Evolutionary conservation across 1,140 invertebrate genomes (phyloP), one percentile per base, ranked within the genome.

Genomic region (Myzus persicae): DNA sequence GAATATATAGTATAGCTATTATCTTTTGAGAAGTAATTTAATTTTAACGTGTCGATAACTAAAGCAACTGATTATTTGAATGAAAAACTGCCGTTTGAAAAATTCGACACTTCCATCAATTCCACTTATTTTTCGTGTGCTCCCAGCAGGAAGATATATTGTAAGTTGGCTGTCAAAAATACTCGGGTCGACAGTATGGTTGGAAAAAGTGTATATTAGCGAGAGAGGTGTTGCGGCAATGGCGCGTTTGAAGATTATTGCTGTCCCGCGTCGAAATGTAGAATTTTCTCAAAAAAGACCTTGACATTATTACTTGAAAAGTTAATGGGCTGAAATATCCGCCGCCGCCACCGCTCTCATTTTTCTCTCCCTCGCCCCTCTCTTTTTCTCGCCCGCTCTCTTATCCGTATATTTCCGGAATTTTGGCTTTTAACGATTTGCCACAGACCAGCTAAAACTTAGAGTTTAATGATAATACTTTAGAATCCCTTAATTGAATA

Each of bases 241-340:
- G 31, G 54, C 59, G 42, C 54, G 38, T 90, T 67, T 67, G 87
- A 67, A 67, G 51, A 67, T 90, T 90, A 90, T 90, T 90, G 51
- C 89, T n/a, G 89, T 67, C 51, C 54, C 51, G 24, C 84, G 91
- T 93, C 91, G 76, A 93, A 93, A 93, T 54, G 36, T 84, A 91
- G 44, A 91, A 84, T 48, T 38, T 93, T 54, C 76, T 84, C 46
- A 85, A 82, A 84, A 92, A 84, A 82, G 46, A 93, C 81, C 91
- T 85, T 85, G 91, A 93, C 91, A 93, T 93, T 84, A 84, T 93
- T 84, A 84, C 81, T 93, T 31, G 81, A 51, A 42, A 85, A 93
- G 76, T 82, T 84, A 93, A 93, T 85, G 91, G 81, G 46, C 91
- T 38, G 91, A 93, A 92, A 93, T 93, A 84, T 84, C 91, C 91